Percentiles rank a stretch among this genome's conserved stretches.
phyloP scores from a whole-genome alignment of 2,797 vertebrate genomes.

The Acanthurus lineatus region DNA sequence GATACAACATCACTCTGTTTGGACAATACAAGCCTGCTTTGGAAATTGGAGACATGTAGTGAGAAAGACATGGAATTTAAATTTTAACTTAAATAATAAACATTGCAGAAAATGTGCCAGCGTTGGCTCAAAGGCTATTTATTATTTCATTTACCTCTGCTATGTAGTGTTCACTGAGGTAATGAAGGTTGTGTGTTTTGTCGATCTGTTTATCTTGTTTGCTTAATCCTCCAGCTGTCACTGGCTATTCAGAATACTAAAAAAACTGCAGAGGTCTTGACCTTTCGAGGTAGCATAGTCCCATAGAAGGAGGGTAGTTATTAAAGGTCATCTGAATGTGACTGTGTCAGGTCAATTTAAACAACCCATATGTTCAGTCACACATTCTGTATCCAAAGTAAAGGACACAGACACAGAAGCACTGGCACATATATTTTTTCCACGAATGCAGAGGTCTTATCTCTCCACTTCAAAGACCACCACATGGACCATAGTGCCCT shows the following conservation, averaged over 20 bases:
- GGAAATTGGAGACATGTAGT: neutral
- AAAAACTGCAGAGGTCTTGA: constrained; percentile 44
- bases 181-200: constrained; percentile 22
- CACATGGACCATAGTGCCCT: constrained; percentile 28
- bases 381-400: constrained; percentile 14
- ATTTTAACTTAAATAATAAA: neutral
- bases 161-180: constrained; percentile 14
- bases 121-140: neutral
- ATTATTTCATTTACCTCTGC: neutral
- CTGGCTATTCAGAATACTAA: neutral
- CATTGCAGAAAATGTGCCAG: neutral
- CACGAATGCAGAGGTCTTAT: constrained; percentile 34
- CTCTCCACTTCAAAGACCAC: constrained; percentile 48
- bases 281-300: constrained; percentile 29
- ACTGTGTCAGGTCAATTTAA: constrained; percentile 32
- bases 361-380: constrained; percentile 13
- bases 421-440: neutral
- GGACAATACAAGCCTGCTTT: neutral
- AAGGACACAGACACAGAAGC: neutral
- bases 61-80: neutral
- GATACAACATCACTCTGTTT: neutral
- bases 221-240: constrained; percentile 48
- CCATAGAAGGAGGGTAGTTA: constrained; percentile 21
- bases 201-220: constrained; percentile 32
- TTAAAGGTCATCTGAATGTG: constrained; percentile 51